Percentiles rank a stretch among this genome's conserved stretches.
Conservation (phyloP, 1,140 invertebrate genomes). For the Drosophila miranda region DNA sequence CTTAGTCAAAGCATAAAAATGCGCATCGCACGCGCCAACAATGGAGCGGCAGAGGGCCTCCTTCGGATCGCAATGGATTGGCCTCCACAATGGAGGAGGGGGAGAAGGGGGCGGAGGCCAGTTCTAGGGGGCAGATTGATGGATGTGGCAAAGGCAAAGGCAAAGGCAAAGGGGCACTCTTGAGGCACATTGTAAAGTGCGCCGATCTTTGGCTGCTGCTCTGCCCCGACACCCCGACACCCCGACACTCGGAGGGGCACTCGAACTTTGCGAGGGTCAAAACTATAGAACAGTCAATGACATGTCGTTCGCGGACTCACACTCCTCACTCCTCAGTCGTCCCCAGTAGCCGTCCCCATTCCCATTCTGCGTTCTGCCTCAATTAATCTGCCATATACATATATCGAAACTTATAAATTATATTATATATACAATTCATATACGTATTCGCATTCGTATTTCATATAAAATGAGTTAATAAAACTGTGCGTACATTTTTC, state of each 20-base stretch:
- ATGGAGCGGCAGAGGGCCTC: neutral
- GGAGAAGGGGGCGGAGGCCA: conserved; percentile 1
- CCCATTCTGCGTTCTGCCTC: conserved; percentile 35
- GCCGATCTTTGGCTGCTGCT: conserved; percentile 61
- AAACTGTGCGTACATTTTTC: conserved; percentile 43
- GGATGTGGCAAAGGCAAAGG: too few species aligned
- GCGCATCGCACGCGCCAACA: conserved; percentile 52
- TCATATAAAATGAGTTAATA: conserved; percentile 47
- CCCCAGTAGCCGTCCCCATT: neutral
- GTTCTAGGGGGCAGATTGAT: conserved; percentile 8
- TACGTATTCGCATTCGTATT: neutral
- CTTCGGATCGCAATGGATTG: conserved; percentile 14
- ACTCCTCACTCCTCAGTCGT: too few species aligned
- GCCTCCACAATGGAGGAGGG: conserved; percentile 46
- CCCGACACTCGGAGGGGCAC: conserved; percentile 16
- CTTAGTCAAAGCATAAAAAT: conserved; percentile 69
- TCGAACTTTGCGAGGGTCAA: conserved; percentile 78
- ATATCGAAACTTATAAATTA: conserved; percentile 71
- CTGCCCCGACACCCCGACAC: too few species aligned
- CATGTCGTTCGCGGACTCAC: conserved; percentile 34
- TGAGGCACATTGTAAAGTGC: conserved; percentile 57
- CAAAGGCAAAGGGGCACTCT: too few species aligned
- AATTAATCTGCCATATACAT: conserved; percentile 60
- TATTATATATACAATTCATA: conserved; percentile 32
- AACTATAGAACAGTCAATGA: conserved; percentile 78